phyloP scores from a whole-genome alignment of 2,113 vertebrate species.

The Canis aureus region DNA sequence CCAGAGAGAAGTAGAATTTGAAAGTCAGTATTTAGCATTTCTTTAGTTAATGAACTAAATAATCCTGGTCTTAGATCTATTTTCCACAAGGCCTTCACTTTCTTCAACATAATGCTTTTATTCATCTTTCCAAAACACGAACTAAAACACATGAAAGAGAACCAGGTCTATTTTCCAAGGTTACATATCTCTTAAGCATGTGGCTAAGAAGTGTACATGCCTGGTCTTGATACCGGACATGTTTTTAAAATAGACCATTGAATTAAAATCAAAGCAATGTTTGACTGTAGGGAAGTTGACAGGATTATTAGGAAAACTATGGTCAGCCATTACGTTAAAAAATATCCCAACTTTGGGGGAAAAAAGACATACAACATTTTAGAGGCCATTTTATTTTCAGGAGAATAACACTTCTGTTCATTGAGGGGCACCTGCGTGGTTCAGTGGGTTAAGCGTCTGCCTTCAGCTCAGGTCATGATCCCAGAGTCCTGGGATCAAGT shows the following conservation, averaged over 20 bases:
- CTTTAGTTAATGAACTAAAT: background rate
- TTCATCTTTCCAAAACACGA: background rate
- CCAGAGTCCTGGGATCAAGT: no score
- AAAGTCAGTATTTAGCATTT: background rate
- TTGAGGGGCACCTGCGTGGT: no score
- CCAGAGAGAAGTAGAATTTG: background rate
- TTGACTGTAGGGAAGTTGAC: conserved; percentile 13
- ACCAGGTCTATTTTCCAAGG: background rate
- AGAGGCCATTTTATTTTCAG: background rate
- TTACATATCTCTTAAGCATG: background rate
- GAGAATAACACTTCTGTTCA: background rate
- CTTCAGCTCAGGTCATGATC: no score
- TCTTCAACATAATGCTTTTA: conserved; percentile 55
- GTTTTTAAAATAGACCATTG: conserved; percentile 29
- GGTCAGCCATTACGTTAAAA: conserved; percentile 19
- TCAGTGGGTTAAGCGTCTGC: no score
- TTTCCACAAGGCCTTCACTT: conserved; percentile 1
- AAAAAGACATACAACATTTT: background rate
- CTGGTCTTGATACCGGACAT: conserved; percentile 68
- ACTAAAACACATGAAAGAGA: background rate
- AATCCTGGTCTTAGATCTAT: background rate
- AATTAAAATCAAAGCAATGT: conserved; percentile 73
- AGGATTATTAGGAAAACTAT: conserved; percentile 57
- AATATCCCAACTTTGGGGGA: background rate
- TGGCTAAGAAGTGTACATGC: conserved; percentile 54